phyloP scores from a whole-genome alignment of 1,140 invertebrate genomes.

The Cydia amplana region DNA sequence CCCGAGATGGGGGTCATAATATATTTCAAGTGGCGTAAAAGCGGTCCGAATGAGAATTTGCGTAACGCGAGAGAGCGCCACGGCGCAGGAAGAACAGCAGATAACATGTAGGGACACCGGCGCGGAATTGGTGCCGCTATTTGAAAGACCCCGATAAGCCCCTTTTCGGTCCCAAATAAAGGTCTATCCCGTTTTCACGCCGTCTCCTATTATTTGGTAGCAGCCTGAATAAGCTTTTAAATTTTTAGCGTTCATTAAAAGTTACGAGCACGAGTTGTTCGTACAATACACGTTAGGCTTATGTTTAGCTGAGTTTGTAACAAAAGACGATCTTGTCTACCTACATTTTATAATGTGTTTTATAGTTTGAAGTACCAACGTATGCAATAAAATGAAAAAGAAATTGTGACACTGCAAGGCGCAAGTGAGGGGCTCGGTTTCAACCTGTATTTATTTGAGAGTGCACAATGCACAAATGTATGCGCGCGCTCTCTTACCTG shows the following conservation, averaged over 20 bases:
- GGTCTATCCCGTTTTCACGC: constrained; percentile 38
- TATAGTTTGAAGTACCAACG: background rate
- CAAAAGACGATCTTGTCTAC: background rate
- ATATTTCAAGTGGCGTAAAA: constrained; percentile 49
- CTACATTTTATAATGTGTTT: background rate
- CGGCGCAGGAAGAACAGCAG: constrained; percentile 52
- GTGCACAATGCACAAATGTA: constrained; percentile 48
- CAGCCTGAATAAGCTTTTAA: constrained; percentile 49
- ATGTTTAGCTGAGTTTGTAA: background rate
- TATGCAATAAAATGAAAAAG: constrained; percentile 13
- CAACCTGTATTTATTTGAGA: constrained; percentile 36
- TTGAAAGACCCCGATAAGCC: constrained; percentile 60
- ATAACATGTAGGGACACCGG: constrained; percentile 56
- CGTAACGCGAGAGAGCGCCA: constrained; percentile 41
- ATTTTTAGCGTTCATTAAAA: constrained; percentile 55
- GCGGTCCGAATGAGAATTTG: constrained; percentile 43
- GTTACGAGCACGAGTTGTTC: constrained; percentile 35
- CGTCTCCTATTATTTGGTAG: constrained; percentile 41
- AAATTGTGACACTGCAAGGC: constrained; percentile 10
- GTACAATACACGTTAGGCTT: background rate
- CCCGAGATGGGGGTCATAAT: constrained; percentile 46
- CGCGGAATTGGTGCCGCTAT: constrained; percentile 55
- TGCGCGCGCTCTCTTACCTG: constrained; percentile 42
- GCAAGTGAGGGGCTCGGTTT: constrained; percentile 21
- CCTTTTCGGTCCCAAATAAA: constrained; percentile 52